phyloP scores from a whole-genome alignment of 1,140 invertebrate species.

The Mercenaria mercenaria region DNA sequence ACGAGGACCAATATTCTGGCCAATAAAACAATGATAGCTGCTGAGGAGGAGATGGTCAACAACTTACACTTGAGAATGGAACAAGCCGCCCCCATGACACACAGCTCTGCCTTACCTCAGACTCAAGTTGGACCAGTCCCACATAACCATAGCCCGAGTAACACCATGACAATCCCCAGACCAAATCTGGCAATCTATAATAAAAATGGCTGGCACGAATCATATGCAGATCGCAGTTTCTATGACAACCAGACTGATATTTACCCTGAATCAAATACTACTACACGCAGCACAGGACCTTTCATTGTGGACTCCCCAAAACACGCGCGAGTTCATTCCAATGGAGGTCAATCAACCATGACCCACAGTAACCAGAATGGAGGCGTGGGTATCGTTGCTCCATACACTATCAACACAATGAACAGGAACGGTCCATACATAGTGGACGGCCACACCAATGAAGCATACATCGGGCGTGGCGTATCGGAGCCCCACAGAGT shows the following conservation, averaged over 20 bases:
- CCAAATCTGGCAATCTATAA: constrained; percentile 46
- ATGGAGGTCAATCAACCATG: background rate
- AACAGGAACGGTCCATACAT: constrained; percentile 53
- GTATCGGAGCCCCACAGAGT: background rate
- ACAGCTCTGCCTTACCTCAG: background rate
- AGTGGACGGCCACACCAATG: constrained; percentile 39
- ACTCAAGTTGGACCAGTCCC: background rate
- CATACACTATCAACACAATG: constrained; percentile 49
- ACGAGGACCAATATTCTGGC: constrained; percentile 60
- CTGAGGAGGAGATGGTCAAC: constrained; percentile 31
- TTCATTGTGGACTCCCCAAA: constrained; percentile 35
- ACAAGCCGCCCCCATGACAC: background rate
- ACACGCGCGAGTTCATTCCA: background rate
- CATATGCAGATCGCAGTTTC: constrained; percentile 50
- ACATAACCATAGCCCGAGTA: background rate
- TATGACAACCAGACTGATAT: constrained; percentile 61
- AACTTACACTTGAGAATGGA: constrained; percentile 37
- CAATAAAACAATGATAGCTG: constrained; percentile 41
- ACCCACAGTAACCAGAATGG: background rate
- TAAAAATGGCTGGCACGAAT: constrained; percentile 57
- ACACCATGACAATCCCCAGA: background rate
- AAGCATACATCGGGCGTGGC: background rate
- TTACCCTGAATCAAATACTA: constrained; percentile 60
- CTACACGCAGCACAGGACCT: constrained; percentile 52
- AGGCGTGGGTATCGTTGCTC: constrained; percentile 25